Percentiles rank a stretch among this genome's conserved stretches.
These are phyloP conservation scores for Cheilinus undulatus DNA, from an alignment of 2,113 vertebrate genomes.

Conservation along the genomic window DNA sequence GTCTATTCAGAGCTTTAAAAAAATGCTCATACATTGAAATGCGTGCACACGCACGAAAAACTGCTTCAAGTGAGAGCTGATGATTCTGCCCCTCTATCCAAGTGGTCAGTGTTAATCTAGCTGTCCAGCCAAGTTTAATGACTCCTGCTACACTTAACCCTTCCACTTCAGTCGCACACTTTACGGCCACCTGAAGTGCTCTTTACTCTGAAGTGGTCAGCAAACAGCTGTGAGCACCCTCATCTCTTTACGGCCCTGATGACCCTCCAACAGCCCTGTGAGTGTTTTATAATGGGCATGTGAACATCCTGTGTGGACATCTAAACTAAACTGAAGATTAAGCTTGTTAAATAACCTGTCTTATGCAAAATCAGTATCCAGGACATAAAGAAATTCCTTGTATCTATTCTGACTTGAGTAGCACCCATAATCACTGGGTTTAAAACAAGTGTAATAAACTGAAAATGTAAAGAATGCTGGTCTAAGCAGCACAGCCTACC, in stretches of 20 bases:
- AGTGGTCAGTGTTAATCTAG: constrained; percentile 1
- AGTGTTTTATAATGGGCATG: constrained; percentile 25
- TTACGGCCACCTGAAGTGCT: constrained; percentile 70
- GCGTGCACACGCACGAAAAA: neutral
- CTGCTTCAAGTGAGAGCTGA: neutral
- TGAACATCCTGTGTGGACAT: constrained; percentile 6
- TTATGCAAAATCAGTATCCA: constrained; percentile 11
- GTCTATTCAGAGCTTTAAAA: neutral
- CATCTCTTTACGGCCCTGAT: constrained; percentile 44
- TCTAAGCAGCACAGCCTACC: constrained; percentile 29
- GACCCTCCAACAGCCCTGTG: constrained; percentile 33
- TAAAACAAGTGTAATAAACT: constrained; percentile 32
- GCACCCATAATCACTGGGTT: constrained; percentile 46
- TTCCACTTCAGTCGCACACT: constrained; percentile 51
- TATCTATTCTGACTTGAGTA: constrained; percentile 16
- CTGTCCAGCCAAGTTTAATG: constrained; percentile 61
- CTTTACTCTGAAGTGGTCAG: constrained; percentile 66
- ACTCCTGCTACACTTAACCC: constrained; percentile 52
- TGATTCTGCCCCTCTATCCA: neutral
- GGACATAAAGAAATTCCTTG: neutral
- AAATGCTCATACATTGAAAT: neutral
- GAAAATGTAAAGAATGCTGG: constrained; percentile 11
- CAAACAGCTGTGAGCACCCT: constrained; percentile 67
- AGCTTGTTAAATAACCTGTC: constrained; percentile 27
- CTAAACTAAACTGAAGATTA: neutral